Percentiles rank a stretch among this genome's conserved stretches.
These are phyloP conservation scores for Urocitellus parryii DNA, from an alignment of 2,113 vertebrate species.

Conservation along the genomic window DNA sequence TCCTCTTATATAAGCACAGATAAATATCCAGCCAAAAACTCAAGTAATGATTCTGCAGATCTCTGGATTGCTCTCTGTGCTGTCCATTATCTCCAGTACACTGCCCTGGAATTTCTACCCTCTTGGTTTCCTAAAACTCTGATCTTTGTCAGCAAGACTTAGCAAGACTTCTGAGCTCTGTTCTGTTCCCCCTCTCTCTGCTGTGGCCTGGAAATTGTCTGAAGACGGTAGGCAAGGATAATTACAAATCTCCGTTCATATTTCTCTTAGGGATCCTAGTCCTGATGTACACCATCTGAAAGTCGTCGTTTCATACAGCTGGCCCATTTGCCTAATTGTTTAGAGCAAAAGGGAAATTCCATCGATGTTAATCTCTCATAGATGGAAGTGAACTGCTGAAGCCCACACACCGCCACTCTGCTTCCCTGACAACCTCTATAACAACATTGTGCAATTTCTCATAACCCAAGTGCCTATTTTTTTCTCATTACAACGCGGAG, in stretches of 20 bases:
- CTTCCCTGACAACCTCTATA: constrained; percentile 56
- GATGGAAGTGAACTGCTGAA: not conserved
- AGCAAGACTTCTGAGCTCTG: not conserved
- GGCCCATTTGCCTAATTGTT: constrained; percentile 45
- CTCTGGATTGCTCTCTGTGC: not conserved
- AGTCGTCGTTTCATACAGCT: not conserved
- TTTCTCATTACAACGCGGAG: constrained; percentile 55
- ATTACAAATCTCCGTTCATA: not conserved
- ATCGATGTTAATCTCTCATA: constrained; percentile 16
- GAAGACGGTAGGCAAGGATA: not conserved
- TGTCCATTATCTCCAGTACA: not conserved
- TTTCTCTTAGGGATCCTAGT: not conserved
- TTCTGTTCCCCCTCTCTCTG: not conserved
- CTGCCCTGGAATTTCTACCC: not conserved
- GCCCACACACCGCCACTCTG: constrained; percentile 4
- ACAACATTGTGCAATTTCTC: constrained; percentile 61
- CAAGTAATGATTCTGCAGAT: constrained; percentile 5
- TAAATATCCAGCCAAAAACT: not conserved
- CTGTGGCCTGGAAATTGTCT: not conserved
- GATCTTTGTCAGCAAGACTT: not conserved
- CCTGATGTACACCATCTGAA: not conserved
- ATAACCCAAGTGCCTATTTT: constrained; percentile 26
- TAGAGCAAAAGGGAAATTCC: constrained; percentile 64
- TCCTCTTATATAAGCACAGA: not conserved
- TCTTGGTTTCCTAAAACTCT: not conserved